A percentile compares a stretch with the other conserved stretches of the same genome.
These are phyloP conservation scores for Semicossyphus pulcher DNA, from an alignment of 2,113 vertebrate species.

Conservation along the genomic window DNA sequence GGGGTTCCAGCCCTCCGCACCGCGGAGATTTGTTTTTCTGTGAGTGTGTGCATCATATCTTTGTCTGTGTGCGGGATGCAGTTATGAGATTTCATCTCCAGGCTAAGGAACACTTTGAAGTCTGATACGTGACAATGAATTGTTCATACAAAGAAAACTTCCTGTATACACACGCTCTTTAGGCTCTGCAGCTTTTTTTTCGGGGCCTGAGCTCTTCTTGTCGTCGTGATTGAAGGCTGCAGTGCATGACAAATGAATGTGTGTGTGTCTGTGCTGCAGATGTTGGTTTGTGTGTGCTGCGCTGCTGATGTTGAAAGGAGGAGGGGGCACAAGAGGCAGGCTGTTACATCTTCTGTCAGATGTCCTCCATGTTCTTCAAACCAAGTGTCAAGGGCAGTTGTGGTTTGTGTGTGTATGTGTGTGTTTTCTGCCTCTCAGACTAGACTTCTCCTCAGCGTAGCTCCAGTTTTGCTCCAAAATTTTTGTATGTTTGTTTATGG, in stretches of 20 bases:
- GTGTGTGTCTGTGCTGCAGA: constrained; percentile 37
- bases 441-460: constrained; percentile 29
- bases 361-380: constrained; percentile 45
- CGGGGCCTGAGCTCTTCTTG: background rate
- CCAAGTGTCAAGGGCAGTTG: constrained; percentile 49
- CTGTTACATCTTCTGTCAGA: constrained; percentile 51
- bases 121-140: background rate
- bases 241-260: constrained; percentile 33
- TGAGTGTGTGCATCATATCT: background rate
- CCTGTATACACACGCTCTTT: background rate
- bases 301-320: background rate
- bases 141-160: constrained; percentile 5
- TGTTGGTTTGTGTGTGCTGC: constrained; percentile 23
- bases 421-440: constrained; percentile 22
- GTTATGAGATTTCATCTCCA: background rate
- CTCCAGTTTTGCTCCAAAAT: constrained; percentile 39
- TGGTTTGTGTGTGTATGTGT: background rate
- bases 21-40: background rate
- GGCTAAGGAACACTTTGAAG: background rate
- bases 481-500: constrained; percentile 29
- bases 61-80: background rate
- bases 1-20: constrained; percentile 21
- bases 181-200: background rate
- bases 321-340: constrained; percentile 2
- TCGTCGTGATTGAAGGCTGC: constrained; percentile 20